Evolutionary conservation across 2,113 vertebrate species (phyloP), one percentile per base, ranked within the genome.

Genomic region (Arizona elegans): DNA sequence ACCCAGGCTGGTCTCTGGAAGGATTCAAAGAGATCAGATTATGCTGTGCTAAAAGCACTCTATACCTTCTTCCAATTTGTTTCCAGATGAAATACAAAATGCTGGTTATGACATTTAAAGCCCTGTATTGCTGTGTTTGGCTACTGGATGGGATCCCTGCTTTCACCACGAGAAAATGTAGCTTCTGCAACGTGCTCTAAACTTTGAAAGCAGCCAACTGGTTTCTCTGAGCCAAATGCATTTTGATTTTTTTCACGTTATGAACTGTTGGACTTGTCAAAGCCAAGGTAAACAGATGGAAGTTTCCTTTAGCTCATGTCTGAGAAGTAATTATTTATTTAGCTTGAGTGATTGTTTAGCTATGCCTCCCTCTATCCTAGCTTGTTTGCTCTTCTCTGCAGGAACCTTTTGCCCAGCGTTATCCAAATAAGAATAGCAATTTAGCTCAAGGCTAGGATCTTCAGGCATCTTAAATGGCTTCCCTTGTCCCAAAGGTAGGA

Each of bases 401-500:
- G 88, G 24, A 85, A 29, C 53, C 19, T 21, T 50, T 17, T 21
- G 38, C 53, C 10, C 38, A 33, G 65, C 21, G 4, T 59, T 53
- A 70, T 59, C 75, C 55, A 75, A 81, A 81, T 86, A 81, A 81
- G 33, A 56, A 91, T 13, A 33, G 54, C 19, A 9, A 70, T 91
- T 55, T 21, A 13, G 96, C 59, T 0, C 0, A 58, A 38, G 86
- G 92, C 65, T 81, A 21, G 33, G 19, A 43, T 81, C n/a, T 52
- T 24, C n/a, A 58, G 92, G 93, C 90, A 62, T 92, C 1, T 89
- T 91, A 95, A 95, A 96, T 93, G 92, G 95, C 75, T 92, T 21
- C 92, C 1, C n/a, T 43, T 10, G 15, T 33, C 56, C 86, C 47
- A 3, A 1, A 13, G 53, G 88, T 0, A 0, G 88, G 43, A 62